Conservation (phyloP, 2,113 vertebrate species). For the Paedocypris sp. region DNA sequence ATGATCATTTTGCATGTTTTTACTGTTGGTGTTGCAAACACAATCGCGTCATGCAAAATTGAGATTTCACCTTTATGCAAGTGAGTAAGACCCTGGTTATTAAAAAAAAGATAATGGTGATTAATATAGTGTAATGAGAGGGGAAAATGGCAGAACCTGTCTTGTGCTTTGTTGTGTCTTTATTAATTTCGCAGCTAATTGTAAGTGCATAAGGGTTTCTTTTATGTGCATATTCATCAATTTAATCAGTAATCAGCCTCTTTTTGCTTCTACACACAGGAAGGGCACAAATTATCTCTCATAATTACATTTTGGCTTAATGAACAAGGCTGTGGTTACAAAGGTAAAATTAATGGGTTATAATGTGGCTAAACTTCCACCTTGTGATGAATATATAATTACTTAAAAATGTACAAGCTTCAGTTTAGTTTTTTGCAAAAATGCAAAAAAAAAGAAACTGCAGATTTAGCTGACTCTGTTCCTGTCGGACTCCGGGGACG, state of each 20-base stretch:
- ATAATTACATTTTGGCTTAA: conserved; percentile 6
- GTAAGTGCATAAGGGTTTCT: not conserved
- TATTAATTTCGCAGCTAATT: not conserved
- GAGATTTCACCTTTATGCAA: too few species aligned
- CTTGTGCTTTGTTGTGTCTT: too few species aligned
- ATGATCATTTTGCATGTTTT: too few species aligned
- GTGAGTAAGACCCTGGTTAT: too few species aligned
- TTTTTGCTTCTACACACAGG: not conserved
- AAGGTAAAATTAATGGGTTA: conserved; percentile 4
- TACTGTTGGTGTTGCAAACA: too few species aligned
- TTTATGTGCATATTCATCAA: not conserved
- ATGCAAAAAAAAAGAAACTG: not conserved
- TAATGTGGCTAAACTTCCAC: conserved; percentile 10
- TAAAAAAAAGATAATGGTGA: too few species aligned
- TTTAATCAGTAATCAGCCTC: not conserved
- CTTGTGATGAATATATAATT: conserved; percentile 1
- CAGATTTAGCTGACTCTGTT: too few species aligned
- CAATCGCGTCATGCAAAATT: too few species aligned
- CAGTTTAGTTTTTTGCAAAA: not conserved
- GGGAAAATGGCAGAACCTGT: too few species aligned
- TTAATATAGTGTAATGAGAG: too few species aligned
- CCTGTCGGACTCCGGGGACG: too few species aligned
- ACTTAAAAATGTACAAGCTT: not conserved
- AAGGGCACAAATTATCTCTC: not conserved
- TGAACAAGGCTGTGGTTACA: not conserved